A percentile compares a stretch with the other conserved stretches of the same genome.
Conservation (phyloP, 2,113 vertebrate species). For the Clarias gariepinus region DNA sequence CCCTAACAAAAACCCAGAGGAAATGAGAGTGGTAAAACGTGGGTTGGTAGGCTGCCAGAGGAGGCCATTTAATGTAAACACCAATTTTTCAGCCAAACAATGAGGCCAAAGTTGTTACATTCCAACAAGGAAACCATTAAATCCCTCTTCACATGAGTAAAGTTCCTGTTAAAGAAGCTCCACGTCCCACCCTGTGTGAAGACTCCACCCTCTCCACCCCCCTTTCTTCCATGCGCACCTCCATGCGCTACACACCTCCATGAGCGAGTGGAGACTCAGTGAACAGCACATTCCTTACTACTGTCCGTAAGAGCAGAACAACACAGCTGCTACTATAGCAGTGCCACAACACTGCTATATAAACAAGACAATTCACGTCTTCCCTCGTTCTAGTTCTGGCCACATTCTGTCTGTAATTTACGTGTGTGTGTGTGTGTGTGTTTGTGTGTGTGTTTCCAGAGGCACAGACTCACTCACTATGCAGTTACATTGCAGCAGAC, state of each 20-base stretch:
- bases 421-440: background rate
- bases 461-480: background rate
- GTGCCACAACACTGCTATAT: slow-evolving; percentile 14
- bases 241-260: slow-evolving; percentile 14
- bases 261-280: background rate
- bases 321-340: slow-evolving; percentile 22
- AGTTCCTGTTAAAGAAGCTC: background rate
- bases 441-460: slow-evolving; percentile 7
- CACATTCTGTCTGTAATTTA: background rate
- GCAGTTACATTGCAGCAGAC: background rate
- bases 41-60: slow-evolving; percentile 15
- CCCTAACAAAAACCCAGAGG: slow-evolving; percentile 52
- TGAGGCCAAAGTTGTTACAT: slow-evolving; percentile 16
- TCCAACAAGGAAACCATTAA: slow-evolving; percentile 17
- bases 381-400: slow-evolving; percentile 33
- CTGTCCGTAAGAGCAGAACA: slow-evolving; percentile 28
- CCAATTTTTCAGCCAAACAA: slow-evolving; percentile 35
- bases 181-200: background rate
- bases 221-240: background rate
- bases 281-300: background rate
- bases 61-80: slow-evolving; percentile 56
- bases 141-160: background rate
- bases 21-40: slow-evolving; percentile 40
- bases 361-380: slow-evolving; percentile 13
- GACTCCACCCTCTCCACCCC: background rate